Percentiles rank a stretch among this genome's conserved stretches.
phyloP scores from a whole-genome alignment of 2,888 invertebrate genomes.

The Leucoptera coffeella region DNA sequence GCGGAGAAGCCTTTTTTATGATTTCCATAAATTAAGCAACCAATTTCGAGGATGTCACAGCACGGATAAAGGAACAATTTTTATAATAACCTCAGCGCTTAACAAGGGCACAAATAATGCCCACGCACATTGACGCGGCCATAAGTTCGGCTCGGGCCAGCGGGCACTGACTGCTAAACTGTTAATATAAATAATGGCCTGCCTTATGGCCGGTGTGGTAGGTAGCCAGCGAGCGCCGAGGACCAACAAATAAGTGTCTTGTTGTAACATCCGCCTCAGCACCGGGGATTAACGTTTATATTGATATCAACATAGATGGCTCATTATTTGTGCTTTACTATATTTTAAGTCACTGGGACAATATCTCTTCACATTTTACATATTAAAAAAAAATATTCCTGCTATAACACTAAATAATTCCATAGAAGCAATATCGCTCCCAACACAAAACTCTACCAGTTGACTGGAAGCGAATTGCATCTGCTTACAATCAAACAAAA shows the following conservation, averaged over 20 bases:
- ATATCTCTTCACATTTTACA: too few species aligned
- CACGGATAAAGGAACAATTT: conserved; percentile 50
- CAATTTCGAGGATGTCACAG: conserved; percentile 52
- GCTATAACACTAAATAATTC: too few species aligned
- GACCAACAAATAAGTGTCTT: conserved; percentile 45
- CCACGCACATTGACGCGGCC: conserved; percentile 49
- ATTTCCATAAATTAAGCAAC: conserved; percentile 45
- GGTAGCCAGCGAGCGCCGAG: conserved; percentile 18
- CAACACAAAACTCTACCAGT: too few species aligned
- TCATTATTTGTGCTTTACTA: too few species aligned
- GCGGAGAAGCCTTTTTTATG: conserved; percentile 50
- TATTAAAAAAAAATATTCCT: too few species aligned
- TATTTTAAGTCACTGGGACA: too few species aligned
- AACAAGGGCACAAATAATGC: conserved; percentile 52
- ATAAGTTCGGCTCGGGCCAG: conserved; percentile 38
- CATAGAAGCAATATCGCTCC: too few species aligned
- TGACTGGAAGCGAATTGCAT: too few species aligned
- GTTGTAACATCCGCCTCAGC: conserved; percentile 16
- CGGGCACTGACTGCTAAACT: conserved; percentile 49
- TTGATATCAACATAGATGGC: conserved; percentile 11
- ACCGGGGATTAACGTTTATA: conserved; percentile 8
- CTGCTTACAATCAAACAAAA: too few species aligned
- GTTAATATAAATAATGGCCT: conserved; percentile 55
- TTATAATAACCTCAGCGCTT: conserved; percentile 52
- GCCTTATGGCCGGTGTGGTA: conserved; percentile 39